Evolutionary conservation across 2,888 invertebrate genomes (phyloP).

Genomic region (Idaea aversata): DNA sequence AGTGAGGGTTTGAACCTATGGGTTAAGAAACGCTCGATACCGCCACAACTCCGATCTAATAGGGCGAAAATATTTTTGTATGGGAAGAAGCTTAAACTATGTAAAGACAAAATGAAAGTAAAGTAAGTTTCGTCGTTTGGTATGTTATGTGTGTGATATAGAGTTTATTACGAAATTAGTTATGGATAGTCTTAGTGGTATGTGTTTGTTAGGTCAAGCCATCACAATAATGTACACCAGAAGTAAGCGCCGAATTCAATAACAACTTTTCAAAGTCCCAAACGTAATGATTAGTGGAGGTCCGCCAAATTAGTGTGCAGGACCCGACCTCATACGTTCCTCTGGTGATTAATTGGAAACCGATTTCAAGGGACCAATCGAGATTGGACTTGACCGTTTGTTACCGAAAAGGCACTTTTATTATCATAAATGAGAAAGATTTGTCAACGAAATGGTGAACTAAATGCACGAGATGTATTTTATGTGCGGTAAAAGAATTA

Average conservation of each 20-base stretch:
- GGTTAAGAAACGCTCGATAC: too few species aligned
- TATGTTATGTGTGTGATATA: too few species aligned
- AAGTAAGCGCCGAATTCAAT: neutral
- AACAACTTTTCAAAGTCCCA: neutral
- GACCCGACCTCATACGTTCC: neutral
- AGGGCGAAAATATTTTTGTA: too few species aligned
- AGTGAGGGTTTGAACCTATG: too few species aligned
- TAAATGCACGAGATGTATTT: neutral
- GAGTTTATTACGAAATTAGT: too few species aligned
- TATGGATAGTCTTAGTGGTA: too few species aligned
- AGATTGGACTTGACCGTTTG: neutral
- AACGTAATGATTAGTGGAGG: neutral
- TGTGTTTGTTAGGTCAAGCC: too few species aligned
- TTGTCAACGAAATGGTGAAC: neutral
- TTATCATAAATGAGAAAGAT: slow-evolving; percentile 1
- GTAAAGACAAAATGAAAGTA: too few species aligned
- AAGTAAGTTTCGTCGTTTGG: too few species aligned
- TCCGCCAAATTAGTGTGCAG: neutral
- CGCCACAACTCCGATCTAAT: too few species aligned
- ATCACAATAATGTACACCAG: too few species aligned
- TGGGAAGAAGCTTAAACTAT: too few species aligned
- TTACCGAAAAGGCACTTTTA: neutral
- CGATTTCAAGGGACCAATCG: neutral
- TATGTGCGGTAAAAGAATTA: neutral
- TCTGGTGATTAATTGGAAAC: neutral